Conservation (phyloP, 2,888 invertebrate genomes). For the Phengaris arion region DNA sequence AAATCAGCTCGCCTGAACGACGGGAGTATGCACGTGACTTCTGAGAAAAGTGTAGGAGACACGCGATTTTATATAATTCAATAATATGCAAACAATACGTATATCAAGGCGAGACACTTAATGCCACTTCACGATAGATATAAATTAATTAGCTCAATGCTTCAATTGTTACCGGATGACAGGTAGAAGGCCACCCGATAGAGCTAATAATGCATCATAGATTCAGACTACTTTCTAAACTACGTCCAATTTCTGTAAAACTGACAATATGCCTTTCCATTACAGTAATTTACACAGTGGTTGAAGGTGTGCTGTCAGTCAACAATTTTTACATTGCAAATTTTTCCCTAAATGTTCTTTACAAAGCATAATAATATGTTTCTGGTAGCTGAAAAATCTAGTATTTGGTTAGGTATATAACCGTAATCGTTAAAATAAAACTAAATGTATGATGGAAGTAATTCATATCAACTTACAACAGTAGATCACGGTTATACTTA, state of each 20-base stretch:
- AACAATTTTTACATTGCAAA: too few relatives aligned
- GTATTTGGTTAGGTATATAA: too few relatives aligned
- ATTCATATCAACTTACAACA: too few relatives aligned
- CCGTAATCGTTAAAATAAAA: too few relatives aligned
- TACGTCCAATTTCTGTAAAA: not conserved
- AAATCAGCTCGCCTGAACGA: not conserved
- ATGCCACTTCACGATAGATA: conserved; percentile 19
- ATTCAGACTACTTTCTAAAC: not conserved
- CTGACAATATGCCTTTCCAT: not conserved
- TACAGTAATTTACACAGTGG: too few relatives aligned
- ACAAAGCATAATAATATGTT: too few relatives aligned
- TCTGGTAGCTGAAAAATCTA: too few relatives aligned
- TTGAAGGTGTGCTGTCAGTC: too few relatives aligned
- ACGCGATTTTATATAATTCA: conserved; percentile 42
- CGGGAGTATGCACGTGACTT: conserved; percentile 51
- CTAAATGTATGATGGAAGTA: too few relatives aligned
- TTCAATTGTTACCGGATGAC: conserved; percentile 25
- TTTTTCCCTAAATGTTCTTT: too few relatives aligned
- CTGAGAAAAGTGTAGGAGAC: conserved; percentile 41
- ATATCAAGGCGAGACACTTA: conserved; percentile 30
- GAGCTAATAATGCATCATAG: not conserved
- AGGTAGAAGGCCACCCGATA: conserved; percentile 18
- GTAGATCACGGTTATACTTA: too few relatives aligned
- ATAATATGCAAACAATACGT: conserved; percentile 17
- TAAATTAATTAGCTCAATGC: conserved; percentile 24